These are phyloP conservation scores for Aphelenchoides fujianensis DNA, from an alignment of 1,140 invertebrate species.

Conservation along the genomic window DNA sequence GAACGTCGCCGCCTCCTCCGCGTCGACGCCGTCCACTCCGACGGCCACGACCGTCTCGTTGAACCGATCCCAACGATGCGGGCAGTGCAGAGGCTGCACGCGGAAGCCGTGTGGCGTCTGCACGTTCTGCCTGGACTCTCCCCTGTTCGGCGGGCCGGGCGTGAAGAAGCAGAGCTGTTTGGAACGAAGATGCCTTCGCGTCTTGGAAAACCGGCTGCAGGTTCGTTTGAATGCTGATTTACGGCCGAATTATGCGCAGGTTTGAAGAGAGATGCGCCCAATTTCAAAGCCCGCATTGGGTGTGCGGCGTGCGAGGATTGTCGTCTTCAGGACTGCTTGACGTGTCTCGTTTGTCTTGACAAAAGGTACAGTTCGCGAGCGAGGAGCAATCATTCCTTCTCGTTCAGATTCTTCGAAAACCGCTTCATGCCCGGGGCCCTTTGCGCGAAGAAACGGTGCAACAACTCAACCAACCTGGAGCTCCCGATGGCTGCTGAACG, in stretches of 20 bases:
- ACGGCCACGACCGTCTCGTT: constrained; percentile 16
- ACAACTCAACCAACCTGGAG: constrained; percentile 58
- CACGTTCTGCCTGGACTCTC: constrained; percentile 60
- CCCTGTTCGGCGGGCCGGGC: constrained; percentile 60
- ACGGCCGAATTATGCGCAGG: too few species aligned
- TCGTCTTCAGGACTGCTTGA: constrained; percentile 56
- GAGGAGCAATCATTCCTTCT: not conserved
- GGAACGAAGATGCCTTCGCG: constrained; percentile 56
- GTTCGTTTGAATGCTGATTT: not conserved
- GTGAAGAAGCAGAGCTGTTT: constrained; percentile 62
- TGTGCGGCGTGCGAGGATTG: constrained; percentile 61
- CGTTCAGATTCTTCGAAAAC: constrained; percentile 57
- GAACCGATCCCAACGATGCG: constrained; percentile 27
- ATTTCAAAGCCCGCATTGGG: constrained; percentile 59
- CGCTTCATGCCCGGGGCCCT: constrained; percentile 60
- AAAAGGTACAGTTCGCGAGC: constrained; percentile 38
- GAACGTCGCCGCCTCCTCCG: not conserved
- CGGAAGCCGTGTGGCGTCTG: constrained; percentile 52
- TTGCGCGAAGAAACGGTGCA: constrained; percentile 61
- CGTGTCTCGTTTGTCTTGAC: constrained; percentile 59
- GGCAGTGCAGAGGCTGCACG: constrained; percentile 46
- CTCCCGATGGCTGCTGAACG: constrained; percentile 28
- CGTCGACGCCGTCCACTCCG: constrained; percentile 11
- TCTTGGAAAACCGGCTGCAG: constrained; percentile 55
- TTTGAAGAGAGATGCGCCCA: constrained; percentile 44